Conservation (phyloP, 1,140 invertebrate genomes). For the Thaumetopoea pityocampa region DNA sequence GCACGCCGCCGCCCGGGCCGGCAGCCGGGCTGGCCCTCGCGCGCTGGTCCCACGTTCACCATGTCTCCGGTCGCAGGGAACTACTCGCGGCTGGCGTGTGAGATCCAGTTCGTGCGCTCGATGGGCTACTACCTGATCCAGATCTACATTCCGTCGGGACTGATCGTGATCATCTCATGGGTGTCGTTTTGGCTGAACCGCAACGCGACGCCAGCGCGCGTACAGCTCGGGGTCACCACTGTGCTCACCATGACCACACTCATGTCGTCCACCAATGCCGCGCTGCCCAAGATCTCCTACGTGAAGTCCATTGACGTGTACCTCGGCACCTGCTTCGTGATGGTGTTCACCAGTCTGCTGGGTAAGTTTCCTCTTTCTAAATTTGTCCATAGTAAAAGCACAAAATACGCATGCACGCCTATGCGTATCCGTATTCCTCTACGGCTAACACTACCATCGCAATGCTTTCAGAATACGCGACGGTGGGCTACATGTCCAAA, state of each 20-base stretch:
- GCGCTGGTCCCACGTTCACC: slow-evolving; percentile 17
- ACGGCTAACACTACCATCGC: no score
- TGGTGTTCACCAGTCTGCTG: slow-evolving; percentile 96
- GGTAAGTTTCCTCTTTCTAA: slow-evolving; percentile 81
- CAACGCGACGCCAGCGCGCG: slow-evolving; percentile 96
- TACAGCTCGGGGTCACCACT: slow-evolving; percentile 97
- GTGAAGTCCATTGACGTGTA: slow-evolving; percentile 99
- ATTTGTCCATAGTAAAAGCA: no score
- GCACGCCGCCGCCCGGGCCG: slow-evolving; percentile 3
- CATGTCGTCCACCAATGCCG: slow-evolving; percentile 98
- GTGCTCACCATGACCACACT: slow-evolving; percentile 99
- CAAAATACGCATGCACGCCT: no score
- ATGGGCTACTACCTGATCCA: slow-evolving; percentile 99
- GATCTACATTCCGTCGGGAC: slow-evolving; percentile 98
- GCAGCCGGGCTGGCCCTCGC: background rate
- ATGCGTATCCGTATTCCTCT: no score
- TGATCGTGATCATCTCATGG: slow-evolving; percentile 99
- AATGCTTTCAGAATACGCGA: slow-evolving; percentile 91
- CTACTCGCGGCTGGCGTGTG: slow-evolving; percentile 97
- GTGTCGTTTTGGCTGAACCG: slow-evolving; percentile 96
- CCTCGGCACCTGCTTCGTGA: slow-evolving; percentile 98
- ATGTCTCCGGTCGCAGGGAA: slow-evolving; percentile 86
- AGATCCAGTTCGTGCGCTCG: slow-evolving; percentile 97
- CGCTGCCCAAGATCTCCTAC: slow-evolving; percentile 98
- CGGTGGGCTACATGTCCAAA: slow-evolving; percentile 97